phyloP scores from a whole-genome alignment of 1,140 invertebrate species.

The Apis cerana region DNA sequence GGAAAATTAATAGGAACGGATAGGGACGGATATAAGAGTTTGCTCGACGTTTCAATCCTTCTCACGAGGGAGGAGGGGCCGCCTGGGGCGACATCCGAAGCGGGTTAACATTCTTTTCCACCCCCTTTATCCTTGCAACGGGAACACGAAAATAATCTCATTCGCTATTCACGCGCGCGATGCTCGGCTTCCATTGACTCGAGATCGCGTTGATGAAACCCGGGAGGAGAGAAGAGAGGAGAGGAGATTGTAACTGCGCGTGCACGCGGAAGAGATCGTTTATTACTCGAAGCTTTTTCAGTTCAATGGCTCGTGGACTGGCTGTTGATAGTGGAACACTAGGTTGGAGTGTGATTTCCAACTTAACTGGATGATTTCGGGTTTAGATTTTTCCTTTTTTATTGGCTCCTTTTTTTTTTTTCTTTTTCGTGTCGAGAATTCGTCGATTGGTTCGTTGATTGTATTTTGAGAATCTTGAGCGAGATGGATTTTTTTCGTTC shows the following conservation, averaged over 20 bases:
- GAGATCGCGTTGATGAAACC: conserved; percentile 13
- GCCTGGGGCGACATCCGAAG: background rate
- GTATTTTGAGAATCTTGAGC: no score
- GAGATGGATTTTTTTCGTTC: no score
- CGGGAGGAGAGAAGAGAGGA: background rate
- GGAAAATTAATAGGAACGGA: background rate
- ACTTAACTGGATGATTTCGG: background rate
- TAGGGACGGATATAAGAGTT: conserved; percentile 23
- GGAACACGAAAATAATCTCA: conserved; percentile 49
- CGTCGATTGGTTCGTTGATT: no score
- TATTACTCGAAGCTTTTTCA: conserved; percentile 41
- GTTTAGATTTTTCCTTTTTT: background rate
- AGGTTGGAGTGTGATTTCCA: background rate
- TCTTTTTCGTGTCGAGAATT: no score
- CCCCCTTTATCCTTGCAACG: background rate
- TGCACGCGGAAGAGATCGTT: conserved; percentile 47
- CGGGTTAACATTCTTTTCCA: conserved; percentile 2
- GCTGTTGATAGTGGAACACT: background rate
- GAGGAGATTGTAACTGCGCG: conserved; percentile 19
- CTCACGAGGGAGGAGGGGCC: background rate
- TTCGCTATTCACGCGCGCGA: conserved; percentile 40
- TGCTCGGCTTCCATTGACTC: conserved; percentile 34
- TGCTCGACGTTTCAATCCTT: conserved; percentile 43
- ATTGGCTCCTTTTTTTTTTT: no score
- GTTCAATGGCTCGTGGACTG: background rate